phyloP scores from a whole-genome alignment of 2,113 vertebrate species.

The Anguilla japonica region DNA sequence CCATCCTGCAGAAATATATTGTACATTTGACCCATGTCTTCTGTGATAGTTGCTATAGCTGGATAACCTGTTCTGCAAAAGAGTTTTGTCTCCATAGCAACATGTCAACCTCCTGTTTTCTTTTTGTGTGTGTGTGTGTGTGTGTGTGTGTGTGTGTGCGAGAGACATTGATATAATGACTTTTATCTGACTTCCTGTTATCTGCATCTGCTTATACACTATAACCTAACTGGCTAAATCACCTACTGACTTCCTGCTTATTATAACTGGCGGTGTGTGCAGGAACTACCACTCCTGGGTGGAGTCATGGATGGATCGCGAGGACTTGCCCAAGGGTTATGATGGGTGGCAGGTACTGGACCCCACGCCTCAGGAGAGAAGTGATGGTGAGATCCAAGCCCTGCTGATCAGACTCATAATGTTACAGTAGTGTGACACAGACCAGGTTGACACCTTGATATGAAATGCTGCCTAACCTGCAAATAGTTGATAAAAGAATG shows the following conservation, averaged over 20 bases:
- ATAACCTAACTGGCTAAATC: neutral
- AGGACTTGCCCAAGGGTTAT: constrained; percentile 76
- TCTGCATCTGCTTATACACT: neutral
- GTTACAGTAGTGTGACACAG: too few species aligned
- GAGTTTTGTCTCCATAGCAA: neutral
- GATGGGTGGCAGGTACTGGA: constrained; percentile 92
- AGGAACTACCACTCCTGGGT: constrained; percentile 99
- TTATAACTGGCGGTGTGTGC: neutral
- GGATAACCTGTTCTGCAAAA: neutral
- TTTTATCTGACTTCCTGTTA: neutral
- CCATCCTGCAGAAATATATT: neutral
- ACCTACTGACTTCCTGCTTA: neutral
- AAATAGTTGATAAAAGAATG: too few species aligned
- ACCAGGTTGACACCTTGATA: too few species aligned
- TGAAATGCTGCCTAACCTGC: too few species aligned
- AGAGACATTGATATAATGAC: too few species aligned
- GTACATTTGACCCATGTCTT: neutral
- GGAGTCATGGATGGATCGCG: constrained; percentile 86
- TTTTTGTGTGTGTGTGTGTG: neutral
- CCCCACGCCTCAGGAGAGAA: constrained; percentile 90
- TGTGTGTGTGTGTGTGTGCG: neutral
- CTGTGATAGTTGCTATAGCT: neutral
- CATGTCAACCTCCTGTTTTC: neutral
- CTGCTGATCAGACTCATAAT: neutral
- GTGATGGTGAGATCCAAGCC: constrained; percentile 74